These are phyloP conservation scores for Polypedilum vanderplanki DNA, from an alignment of 1,140 invertebrate species.

Conservation along the genomic window DNA sequence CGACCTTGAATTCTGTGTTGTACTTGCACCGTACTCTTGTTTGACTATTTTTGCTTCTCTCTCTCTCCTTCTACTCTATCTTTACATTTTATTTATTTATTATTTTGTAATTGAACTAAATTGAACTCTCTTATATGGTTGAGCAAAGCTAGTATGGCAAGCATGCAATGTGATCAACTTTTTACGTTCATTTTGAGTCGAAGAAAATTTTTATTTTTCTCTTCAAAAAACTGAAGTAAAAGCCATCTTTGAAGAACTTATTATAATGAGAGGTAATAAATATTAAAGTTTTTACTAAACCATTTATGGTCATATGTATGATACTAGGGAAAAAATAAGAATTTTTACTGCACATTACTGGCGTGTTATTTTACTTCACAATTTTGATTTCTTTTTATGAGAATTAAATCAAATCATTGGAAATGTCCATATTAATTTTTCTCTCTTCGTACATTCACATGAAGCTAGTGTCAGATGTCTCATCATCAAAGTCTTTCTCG, in stretches of 20 bases:
- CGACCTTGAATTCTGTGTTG: neutral
- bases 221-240: neutral
- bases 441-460: no score
- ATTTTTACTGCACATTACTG: no score
- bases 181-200: neutral
- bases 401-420: no score
- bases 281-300: neutral
- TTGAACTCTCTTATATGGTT: constrained; percentile 18
- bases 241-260: constrained; percentile 2
- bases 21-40: neutral
- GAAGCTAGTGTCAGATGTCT: no score
- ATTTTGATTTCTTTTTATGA: no score
- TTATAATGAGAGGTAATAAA: constrained; percentile 19
- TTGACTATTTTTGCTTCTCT: neutral
- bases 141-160: neutral
- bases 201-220: neutral
- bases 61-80: no score
- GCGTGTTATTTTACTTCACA: no score
- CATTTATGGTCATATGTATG: neutral
- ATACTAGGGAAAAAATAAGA: no score
- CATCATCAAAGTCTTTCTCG: no score
- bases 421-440: no score
- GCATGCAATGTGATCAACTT: neutral
- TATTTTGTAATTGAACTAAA: constrained; percentile 20
- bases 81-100: neutral